Evolutionary conservation across 2,113 vertebrate species (phyloP).

Genomic region (Apaloderma vittatum): DNA sequence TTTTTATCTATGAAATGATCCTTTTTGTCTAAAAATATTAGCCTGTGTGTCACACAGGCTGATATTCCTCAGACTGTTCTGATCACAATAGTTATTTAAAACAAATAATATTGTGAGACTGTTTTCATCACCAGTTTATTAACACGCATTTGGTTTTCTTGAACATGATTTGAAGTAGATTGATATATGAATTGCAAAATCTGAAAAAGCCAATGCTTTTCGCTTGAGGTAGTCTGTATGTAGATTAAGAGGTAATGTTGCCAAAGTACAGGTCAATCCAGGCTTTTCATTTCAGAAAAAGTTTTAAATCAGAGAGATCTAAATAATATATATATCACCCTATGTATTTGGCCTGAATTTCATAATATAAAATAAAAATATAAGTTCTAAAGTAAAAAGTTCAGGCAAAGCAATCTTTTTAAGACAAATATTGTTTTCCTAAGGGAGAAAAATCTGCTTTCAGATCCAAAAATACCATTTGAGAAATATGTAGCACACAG

Average conservation of each 20-base stretch:
- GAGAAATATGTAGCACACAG: neutral
- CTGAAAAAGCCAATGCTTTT: neutral
- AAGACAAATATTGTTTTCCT: neutral
- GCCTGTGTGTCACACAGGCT: neutral
- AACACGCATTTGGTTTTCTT: neutral
- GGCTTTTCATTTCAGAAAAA: neutral
- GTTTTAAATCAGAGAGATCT: neutral
- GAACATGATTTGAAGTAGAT: neutral
- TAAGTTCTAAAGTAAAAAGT: neutral
- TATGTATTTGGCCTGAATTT: neutral
- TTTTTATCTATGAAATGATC: neutral
- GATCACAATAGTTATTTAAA: neutral
- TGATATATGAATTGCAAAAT: neutral
- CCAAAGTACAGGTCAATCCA: neutral
- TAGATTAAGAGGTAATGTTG: neutral
- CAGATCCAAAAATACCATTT: neutral
- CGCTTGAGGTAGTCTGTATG: neutral
- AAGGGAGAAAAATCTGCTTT: neutral
- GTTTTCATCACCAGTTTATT: accelerated
- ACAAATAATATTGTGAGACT: neutral
- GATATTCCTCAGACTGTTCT: neutral
- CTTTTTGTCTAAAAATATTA: no score
- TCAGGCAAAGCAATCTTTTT: neutral
- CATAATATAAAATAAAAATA: neutral
- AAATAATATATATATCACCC: neutral